Percentiles rank a stretch among this genome's conserved stretches.
These are phyloP conservation scores for Hydrotaea diabolus DNA, from an alignment of 2,888 invertebrate genomes.

Conservation along the genomic window DNA sequence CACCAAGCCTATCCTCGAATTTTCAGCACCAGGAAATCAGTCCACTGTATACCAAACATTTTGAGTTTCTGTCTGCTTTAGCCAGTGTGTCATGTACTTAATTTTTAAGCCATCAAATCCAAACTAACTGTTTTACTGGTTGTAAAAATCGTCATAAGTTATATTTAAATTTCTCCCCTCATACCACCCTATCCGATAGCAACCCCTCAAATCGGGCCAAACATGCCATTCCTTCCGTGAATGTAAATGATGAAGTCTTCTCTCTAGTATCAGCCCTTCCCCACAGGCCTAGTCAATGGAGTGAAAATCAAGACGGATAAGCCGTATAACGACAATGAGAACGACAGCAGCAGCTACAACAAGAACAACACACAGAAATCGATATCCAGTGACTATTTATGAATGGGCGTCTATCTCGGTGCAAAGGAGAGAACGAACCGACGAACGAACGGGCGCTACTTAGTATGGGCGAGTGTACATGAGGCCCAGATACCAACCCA, in stretches of 20 bases:
- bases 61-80: too few relatives aligned
- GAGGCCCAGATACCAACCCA: neutral
- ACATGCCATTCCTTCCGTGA: neutral
- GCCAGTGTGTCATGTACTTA: neutral
- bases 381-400: conserved; percentile 24
- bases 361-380: neutral
- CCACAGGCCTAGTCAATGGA: neutral
- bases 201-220: neutral
- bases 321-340: conserved; percentile 23
- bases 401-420: conserved; percentile 1
- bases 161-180: neutral
- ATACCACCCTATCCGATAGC: neutral
- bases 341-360: neutral
- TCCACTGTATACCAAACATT: too few relatives aligned
- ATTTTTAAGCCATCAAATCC: neutral
- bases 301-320: conserved; percentile 46
- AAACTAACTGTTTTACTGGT: neutral
- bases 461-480: neutral
- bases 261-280: neutral
- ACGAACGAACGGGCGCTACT: too few relatives aligned
- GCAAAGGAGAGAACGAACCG: too few relatives aligned
- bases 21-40: too few relatives aligned
- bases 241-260: conserved; percentile 14
- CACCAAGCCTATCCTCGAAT: too few relatives aligned
- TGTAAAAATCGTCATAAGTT: conserved; percentile 4